phyloP scores from a whole-genome alignment of 1,140 invertebrate species.

The Drosophila bipectinata region DNA sequence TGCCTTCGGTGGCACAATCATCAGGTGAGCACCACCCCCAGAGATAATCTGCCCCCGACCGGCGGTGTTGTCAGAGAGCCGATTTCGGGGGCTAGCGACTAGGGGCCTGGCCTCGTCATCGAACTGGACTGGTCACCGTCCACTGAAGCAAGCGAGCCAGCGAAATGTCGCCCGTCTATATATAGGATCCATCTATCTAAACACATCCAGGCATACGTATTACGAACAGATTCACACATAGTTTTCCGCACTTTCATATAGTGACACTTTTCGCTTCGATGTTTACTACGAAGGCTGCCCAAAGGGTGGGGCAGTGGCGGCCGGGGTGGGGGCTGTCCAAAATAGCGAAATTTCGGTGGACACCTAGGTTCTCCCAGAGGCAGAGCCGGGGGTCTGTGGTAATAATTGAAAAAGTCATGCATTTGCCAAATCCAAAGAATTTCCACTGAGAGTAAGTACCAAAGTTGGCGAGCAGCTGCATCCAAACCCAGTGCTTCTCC shows the following conservation, averaged over 20 bases:
- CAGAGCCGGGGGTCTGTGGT: constrained; percentile 34
- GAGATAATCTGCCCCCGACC: neutral
- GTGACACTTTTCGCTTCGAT: constrained; percentile 67
- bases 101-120: constrained; percentile 45
- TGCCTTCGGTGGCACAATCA: constrained; percentile 93
- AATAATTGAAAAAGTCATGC: constrained; percentile 68
- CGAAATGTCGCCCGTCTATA: constrained; percentile 74
- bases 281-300: constrained; percentile 53
- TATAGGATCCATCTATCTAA: constrained; percentile 56
- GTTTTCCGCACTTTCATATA: constrained; percentile 78
- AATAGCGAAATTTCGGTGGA: constrained; percentile 54
- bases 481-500: constrained; percentile 26
- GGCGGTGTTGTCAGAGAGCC: constrained; percentile 38
- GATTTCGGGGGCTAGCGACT: constrained; percentile 10
- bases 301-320: constrained; percentile 20
- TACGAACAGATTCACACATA: constrained; percentile 69
- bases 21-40: constrained; percentile 85
- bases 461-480: constrained; percentile 63
- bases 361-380: neutral
- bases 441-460: constrained; percentile 56
- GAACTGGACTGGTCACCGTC: constrained; percentile 73
- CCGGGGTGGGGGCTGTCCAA: constrained; percentile 46
- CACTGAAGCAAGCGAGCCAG: constrained; percentile 38
- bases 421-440: constrained; percentile 79
- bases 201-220: constrained; percentile 35